Conservation (phyloP, 2,113 vertebrate species). For the Rhegmatorhina hoffmannsi region DNA sequence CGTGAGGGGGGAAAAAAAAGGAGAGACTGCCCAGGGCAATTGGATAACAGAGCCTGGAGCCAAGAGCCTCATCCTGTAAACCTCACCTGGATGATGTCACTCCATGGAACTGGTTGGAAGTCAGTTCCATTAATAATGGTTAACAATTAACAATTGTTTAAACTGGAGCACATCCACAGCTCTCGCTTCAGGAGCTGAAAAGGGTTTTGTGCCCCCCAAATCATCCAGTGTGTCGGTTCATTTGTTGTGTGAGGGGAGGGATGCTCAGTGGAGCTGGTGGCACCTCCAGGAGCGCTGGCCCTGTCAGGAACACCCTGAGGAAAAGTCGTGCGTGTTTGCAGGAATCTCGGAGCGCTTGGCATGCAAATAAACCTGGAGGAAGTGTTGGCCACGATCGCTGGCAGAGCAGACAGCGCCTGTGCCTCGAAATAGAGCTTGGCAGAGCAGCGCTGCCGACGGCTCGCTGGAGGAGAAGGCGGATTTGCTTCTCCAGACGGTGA, state of each 20-base stretch:
- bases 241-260: not conserved
- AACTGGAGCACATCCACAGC: not conserved
- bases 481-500: not conserved
- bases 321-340: accelerated
- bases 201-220: not conserved
- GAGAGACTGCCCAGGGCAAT: not conserved
- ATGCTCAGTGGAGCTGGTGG: not conserved
- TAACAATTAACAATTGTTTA: not conserved
- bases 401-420: not conserved
- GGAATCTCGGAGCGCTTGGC: not conserved
- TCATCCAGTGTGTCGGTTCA: accelerated
- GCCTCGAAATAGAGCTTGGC: slow-evolving; percentile 46
- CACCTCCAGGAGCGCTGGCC: not conserved
- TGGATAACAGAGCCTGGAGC: not conserved
- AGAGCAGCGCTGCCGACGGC: not conserved
- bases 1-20: not conserved
- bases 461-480: not conserved
- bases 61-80: not conserved
- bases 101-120: not conserved
- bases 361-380: not conserved
- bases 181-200: not conserved
- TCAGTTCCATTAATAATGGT: not conserved
- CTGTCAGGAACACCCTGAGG: not conserved
- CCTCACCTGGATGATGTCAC: not conserved
- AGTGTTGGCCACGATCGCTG: not conserved